Evolutionary conservation across 1,140 invertebrate species (phyloP), one percentile per base, ranked within the genome.

Genomic region (Bradynema listronoti): DNA sequence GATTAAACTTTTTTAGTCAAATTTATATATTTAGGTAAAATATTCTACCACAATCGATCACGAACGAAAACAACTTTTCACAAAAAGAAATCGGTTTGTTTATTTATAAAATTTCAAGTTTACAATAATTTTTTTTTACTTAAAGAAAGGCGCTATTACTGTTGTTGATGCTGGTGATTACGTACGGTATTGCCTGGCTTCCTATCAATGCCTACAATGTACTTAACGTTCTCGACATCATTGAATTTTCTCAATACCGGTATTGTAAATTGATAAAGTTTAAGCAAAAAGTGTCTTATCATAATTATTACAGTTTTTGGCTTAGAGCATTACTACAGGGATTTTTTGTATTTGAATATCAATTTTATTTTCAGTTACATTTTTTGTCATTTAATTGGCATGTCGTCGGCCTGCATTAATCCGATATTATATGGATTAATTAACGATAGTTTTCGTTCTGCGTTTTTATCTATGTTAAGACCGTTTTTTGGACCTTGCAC

Each of bases 161-260:
- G 9, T 62, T 77, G 2, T 42, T 75, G 11, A 42, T 62, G 7
- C 46, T 77, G 24, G 73, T 77, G 11, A 24, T 77, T n/a, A 68
- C 68, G 16, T 77, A 77, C 55, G 74, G 64, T 25, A 57, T 73
- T 27, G 61, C 61, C 24, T 78, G 74, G 74, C 59, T 73, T 2
- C 74, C 74, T 29, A 69, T 77, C 39, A 76, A 77, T 55, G 43
- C 64, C 27, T 77, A 78, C 66, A 75, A 77, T 52, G 63, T 78
- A 2, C 53, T 77, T 29, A 71, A 77, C 56, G 75, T 73, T 3
- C 58, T 76, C 1, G 73, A 78, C 22, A 33, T 76, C 9, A 76
- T 76, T 41, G 62, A 73, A 43, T 76, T 78, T 49, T 76, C 73
- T n/a, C 73, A 76, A 52, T 70, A 77, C 49, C 51, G 58, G 67